Conservation (phyloP, 2,113 vertebrate genomes). For the Gasterosteus nipponicus region DNA sequence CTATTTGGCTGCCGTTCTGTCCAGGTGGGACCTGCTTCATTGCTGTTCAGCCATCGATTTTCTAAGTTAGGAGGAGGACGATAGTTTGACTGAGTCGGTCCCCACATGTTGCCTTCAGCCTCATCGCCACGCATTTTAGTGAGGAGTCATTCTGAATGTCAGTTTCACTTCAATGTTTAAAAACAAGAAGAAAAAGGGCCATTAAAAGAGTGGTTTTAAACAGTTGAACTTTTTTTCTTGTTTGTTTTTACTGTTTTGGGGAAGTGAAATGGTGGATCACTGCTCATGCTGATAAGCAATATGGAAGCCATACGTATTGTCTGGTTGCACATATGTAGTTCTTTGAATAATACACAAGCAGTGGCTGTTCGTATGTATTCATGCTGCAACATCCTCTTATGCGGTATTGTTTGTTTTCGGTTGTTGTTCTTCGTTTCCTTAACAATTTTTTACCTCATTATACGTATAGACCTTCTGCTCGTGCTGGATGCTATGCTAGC, state of each 20-base stretch:
- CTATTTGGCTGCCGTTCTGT: slow-evolving; percentile 12
- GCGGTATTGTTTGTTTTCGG: too few relatives aligned
- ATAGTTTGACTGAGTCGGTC: neutral
- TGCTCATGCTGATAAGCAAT: neutral
- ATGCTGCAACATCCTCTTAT: neutral
- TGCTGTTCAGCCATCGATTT: neutral
- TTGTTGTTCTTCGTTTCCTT: too few relatives aligned
- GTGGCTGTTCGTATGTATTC: neutral
- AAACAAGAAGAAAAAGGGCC: neutral
- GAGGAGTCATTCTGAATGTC: slow-evolving; percentile 8
- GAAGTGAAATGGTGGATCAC: neutral
- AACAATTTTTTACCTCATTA: neutral
- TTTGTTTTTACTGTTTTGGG: neutral
- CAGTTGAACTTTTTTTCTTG: neutral
- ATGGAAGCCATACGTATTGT: neutral
- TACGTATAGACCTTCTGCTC: neutral
- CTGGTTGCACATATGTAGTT: neutral
- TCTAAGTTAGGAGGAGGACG: too few relatives aligned
- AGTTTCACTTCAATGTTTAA: neutral
- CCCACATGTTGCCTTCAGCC: neutral
- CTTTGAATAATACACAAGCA: too few relatives aligned
- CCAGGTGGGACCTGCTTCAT: slow-evolving; percentile 30
- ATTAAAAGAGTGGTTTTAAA: neutral
- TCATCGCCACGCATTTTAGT: neutral
- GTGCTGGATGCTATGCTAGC: neutral